Percentiles rank a stretch among this genome's conserved stretches.
phyloP scores from a whole-genome alignment of 2,888 invertebrate species.

The Onchidella celtica region DNA sequence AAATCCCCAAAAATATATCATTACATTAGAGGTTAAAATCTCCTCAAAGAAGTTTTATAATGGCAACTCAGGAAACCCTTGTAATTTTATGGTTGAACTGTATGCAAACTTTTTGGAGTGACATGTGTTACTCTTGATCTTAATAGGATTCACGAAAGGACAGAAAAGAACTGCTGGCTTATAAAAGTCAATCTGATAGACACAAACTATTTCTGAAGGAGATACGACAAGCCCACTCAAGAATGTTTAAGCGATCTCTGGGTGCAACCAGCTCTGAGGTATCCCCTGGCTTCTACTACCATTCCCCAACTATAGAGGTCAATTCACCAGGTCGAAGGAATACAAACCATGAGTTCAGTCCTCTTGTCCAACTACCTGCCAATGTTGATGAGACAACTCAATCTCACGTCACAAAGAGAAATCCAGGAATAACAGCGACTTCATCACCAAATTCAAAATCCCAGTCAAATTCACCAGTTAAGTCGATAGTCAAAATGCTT shows the following conservation, averaged over 20 bases:
- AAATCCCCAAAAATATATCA: too few species aligned
- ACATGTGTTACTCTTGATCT: too few species aligned
- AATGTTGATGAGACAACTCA: background rate
- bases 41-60: too few species aligned
- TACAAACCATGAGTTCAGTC: background rate
- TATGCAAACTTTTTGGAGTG: too few species aligned
- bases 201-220: conserved; percentile 8
- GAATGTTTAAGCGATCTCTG: background rate
- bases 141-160: too few species aligned
- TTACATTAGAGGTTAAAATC: too few species aligned
- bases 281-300: background rate
- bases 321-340: background rate
- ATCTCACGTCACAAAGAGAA: background rate
- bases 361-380: background rate
- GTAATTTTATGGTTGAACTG: too few species aligned
- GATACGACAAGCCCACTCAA: background rate
- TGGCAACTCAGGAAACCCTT: too few species aligned
- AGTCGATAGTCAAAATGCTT: background rate
- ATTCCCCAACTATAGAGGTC: conserved; percentile 1
- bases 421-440: background rate
- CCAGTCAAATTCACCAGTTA: background rate
- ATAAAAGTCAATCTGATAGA: background rate
- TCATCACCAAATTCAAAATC: background rate
- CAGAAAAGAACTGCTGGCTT: too few species aligned
- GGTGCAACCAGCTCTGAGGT: background rate